phyloP scores from a whole-genome alignment of 2,113 vertebrate species.

The Canis aureus region DNA sequence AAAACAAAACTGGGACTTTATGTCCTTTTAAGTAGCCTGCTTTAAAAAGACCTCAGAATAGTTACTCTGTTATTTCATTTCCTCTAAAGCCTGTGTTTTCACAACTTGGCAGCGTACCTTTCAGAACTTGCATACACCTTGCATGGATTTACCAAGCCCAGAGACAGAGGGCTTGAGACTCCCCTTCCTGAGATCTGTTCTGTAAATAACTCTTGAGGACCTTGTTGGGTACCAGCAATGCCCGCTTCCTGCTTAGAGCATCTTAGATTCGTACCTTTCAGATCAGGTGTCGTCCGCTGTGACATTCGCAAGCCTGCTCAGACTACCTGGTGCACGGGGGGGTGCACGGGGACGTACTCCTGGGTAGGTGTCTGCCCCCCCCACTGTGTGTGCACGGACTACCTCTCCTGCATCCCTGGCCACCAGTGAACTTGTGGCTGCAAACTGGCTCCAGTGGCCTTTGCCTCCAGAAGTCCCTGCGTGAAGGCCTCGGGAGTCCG shows the following conservation, averaged over 20 bases:
- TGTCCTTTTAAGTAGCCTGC: neutral
- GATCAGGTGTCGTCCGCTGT: fast-evolving
- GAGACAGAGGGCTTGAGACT: neutral
- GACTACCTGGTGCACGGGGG: fast-evolving
- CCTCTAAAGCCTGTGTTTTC: fast-evolving
- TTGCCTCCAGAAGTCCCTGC: neutral
- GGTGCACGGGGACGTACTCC: fast-evolving
- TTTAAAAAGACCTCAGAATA: neutral
- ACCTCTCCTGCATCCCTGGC: neutral
- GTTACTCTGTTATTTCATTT: no score
- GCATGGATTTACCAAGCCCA: fast-evolving
- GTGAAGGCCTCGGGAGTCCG: neutral
- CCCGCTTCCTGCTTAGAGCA: neutral
- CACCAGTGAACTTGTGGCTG: neutral
- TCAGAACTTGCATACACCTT: no score
- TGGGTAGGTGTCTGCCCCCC: fast-evolving
- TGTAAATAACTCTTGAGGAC: fast-evolving
- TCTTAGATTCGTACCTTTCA: fast-evolving
- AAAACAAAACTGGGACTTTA: neutral
- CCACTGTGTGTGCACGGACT: fast-evolving
- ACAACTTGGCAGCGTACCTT: neutral
- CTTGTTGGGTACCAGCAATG: fast-evolving
- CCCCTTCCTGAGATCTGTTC: fast-evolving
- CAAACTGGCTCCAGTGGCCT: neutral
- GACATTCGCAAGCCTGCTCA: neutral